These are phyloP conservation scores for Tokudaia muenninki DNA, from an alignment of 2,797 vertebrate genomes.

Conservation along the genomic window DNA sequence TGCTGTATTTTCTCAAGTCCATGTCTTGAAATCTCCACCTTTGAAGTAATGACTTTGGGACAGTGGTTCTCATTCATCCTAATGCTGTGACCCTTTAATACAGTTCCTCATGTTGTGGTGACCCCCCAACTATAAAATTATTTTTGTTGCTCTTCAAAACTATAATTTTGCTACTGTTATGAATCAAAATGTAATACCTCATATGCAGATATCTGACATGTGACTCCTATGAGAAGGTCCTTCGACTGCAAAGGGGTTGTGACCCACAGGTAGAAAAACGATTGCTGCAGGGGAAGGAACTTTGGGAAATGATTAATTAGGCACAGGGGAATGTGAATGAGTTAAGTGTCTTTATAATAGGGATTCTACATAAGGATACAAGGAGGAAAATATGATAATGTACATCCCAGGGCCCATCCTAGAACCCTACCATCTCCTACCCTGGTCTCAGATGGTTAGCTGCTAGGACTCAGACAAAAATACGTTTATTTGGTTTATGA, in stretches of 20 bases:
- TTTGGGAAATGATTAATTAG: constrained; percentile 13
- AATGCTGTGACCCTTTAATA: not conserved
- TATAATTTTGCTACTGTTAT: not conserved
- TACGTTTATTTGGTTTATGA: not conserved
- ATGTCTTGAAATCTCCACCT: not conserved
- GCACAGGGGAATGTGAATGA: not conserved
- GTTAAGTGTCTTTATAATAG: not conserved
- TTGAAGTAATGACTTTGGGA: not conserved
- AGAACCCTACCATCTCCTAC: too few species aligned
- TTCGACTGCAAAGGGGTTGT: not conserved
- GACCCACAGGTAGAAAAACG: not conserved
- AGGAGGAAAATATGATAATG: fast-evolving
- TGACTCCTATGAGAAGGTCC: too few species aligned
- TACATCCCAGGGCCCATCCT: not conserved
- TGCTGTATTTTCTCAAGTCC: not conserved
- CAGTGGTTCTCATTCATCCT: not conserved
- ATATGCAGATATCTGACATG: not conserved
- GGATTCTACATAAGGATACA: not conserved
- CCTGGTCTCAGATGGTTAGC: not conserved
- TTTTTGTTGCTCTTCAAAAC: not conserved
- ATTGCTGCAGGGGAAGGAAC: not conserved
- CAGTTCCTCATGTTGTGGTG: not conserved
- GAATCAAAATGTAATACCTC: not conserved
- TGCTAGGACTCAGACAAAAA: not conserved
- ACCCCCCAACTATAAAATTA: not conserved